Percentiles rank a stretch among this genome's conserved stretches.
phyloP scores from a whole-genome alignment of 2,797 vertebrate species.

The Halcyon badia region DNA sequence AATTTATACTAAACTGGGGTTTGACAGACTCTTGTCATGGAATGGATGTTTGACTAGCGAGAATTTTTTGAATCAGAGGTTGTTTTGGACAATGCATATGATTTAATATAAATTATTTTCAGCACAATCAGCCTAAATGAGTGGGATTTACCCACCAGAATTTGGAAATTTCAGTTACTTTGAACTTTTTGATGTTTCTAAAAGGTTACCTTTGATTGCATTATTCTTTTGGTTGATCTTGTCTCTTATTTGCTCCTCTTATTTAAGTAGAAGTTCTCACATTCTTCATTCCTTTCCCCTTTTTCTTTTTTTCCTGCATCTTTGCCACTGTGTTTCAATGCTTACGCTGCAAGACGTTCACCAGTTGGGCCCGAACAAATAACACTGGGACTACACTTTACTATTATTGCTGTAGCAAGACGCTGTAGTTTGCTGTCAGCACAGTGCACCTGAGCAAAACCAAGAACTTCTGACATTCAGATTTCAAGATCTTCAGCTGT shows the following conservation, averaged over 20 bases:
- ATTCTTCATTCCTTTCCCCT: neutral
- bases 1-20: neutral
- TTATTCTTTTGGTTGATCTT: neutral
- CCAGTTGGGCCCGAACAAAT: neutral
- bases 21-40: neutral
- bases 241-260: neutral
- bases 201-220: neutral
- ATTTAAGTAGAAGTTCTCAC: neutral
- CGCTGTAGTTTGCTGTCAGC: neutral
- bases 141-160: neutral
- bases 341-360: neutral
- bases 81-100: neutral
- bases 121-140: neutral
- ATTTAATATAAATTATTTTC: neutral
- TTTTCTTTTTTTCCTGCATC: neutral
- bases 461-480: neutral
- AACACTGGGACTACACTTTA: neutral
- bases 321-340: neutral
- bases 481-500: neutral
- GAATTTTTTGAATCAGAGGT: neutral
- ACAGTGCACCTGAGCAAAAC: neutral
- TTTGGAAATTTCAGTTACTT: neutral
- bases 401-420: neutral
- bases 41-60: neutral
- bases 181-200: neutral